Conservation (phyloP, 1,140 invertebrate genomes). For the Ips typographus region DNA sequence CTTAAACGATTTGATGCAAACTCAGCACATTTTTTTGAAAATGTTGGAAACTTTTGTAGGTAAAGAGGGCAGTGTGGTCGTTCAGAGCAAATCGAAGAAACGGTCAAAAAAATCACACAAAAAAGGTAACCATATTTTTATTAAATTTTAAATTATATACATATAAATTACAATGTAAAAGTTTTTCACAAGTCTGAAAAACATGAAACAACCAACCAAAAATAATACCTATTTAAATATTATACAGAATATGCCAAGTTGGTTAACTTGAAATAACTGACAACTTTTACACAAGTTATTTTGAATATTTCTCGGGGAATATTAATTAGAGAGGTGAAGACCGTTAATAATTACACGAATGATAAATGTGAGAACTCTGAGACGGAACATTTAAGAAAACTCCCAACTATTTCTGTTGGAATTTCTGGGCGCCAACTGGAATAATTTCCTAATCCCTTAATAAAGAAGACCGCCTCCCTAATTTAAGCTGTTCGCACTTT, state of each 20-base stretch:
- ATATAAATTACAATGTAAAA: background rate
- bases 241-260: no score
- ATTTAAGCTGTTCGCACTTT: no score
- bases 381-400: background rate
- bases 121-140: constrained; percentile 35
- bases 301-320: background rate
- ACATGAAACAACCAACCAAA: no score
- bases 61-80: constrained; percentile 65
- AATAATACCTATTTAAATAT: no score
- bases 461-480: no score
- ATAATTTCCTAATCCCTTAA: no score
- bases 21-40: constrained; percentile 89
- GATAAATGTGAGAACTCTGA: background rate
- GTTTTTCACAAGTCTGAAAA: background rate
- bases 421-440: background rate
- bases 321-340: constrained; percentile 1
- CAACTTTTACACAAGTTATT: constrained; percentile 6
- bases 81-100: constrained; percentile 65
- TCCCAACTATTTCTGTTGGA: background rate
- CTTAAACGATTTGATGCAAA: constrained; percentile 85
- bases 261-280: background rate
- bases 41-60: constrained; percentile 83
- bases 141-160: constrained; percentile 12
- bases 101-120: constrained; percentile 52
- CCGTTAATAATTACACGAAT: background rate